A percentile compares a stretch with the other conserved stretches of the same genome.
Evolutionary conservation across 2,888 invertebrate genomes (phyloP).

Genomic region (Micoletzkya japonica): DNA sequence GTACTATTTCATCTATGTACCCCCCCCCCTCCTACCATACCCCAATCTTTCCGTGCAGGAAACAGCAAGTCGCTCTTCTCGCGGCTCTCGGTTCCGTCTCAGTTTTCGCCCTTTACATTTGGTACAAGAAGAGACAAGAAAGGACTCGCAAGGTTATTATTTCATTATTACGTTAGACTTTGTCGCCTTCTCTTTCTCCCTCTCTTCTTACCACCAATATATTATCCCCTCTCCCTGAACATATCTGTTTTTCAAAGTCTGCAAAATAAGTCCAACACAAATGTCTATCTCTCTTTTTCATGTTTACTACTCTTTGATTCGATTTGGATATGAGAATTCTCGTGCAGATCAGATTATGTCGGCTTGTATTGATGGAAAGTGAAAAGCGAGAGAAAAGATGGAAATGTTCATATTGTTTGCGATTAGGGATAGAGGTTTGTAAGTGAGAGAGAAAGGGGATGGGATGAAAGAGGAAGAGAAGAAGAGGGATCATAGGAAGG

Average conservation of each 20-base stretch:
- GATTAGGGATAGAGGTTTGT: not conserved
- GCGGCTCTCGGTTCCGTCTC: constrained; percentile 24
- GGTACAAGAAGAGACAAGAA: constrained; percentile 24
- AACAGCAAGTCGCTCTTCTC: constrained; percentile 23
- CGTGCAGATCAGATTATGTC: not conserved
- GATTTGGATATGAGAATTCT: not conserved
- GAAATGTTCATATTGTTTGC: too few relatives aligned
- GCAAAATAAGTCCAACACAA: too few relatives aligned
- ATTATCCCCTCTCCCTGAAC: not conserved
- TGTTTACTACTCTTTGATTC: not conserved
- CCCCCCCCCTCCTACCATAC: not conserved
- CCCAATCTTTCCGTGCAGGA: not conserved
- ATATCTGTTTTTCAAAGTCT: too few relatives aligned
- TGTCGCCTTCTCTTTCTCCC: not conserved
- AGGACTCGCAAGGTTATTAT: constrained; percentile 22
- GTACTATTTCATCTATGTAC: not conserved
- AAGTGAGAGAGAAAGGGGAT: not conserved
- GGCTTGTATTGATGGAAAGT: not conserved
- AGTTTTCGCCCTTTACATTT: constrained; percentile 20
- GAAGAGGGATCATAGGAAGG: not conserved
- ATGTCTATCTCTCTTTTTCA: constrained; percentile 1
- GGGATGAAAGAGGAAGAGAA: not conserved
- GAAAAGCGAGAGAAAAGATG: not conserved
- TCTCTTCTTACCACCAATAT: not conserved
- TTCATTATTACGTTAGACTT: too few relatives aligned